These are phyloP conservation scores for Antechinus stuartii DNA, from an alignment of 2,113 vertebrate species.

Conservation along the genomic window DNA sequence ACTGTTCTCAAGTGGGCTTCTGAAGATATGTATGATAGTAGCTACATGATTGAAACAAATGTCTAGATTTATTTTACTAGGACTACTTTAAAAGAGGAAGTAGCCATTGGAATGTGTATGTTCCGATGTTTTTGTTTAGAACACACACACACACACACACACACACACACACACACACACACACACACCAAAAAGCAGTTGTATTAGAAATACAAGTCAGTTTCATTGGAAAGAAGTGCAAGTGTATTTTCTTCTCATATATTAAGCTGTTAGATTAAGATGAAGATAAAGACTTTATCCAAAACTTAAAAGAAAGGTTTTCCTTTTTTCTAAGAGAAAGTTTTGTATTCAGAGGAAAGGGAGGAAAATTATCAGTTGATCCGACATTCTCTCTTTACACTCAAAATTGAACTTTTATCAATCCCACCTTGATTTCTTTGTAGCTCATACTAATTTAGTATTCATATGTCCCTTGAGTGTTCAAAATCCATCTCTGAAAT, in stretches of 20 bases:
- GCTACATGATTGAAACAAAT: background rate
- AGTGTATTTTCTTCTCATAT: background rate
- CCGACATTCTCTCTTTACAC: background rate
- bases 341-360: background rate
- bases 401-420: background rate
- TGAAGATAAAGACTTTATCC: background rate
- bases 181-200: background rate
- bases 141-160: background rate
- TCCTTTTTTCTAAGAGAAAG: background rate
- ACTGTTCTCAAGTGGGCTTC: background rate
- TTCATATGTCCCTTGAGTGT: conserved; percentile 34
- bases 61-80: background rate
- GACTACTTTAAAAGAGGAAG: background rate
- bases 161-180: background rate
- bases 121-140: background rate
- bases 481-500: background rate
- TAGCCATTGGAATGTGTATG: background rate
- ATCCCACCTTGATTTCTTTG: background rate
- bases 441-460: conserved; percentile 14
- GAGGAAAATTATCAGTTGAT: background rate
- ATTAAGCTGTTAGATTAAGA: rapidly evolving
- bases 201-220: background rate
- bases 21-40: background rate
- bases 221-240: background rate
- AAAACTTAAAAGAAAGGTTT: background rate